Base-by-base conservation (phyloP, 2,113 vertebrate species). In the Oreochromis tanganicae region DNA sequence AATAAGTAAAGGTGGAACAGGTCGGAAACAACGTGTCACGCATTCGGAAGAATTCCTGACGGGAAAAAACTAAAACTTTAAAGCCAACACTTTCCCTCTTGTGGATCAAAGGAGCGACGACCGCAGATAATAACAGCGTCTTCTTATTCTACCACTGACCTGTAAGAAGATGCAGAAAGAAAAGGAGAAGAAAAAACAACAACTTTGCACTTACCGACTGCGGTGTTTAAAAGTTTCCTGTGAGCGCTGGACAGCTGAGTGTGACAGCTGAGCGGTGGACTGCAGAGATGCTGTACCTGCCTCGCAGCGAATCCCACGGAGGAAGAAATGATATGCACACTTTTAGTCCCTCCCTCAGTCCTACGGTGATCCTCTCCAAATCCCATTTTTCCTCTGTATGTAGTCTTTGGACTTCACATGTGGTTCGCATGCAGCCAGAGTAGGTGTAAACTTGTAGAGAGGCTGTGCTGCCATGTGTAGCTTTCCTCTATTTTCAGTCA, bases 261-360 rank as follows among this genome's bases (percentile, higher is more conserved):
- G 92, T 90, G 91, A 92, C 95, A 95, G 94, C 92, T 93, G 92
- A 89, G 86, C 87, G 78, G 71, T 80, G 91, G 88, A 92, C 91
- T 89, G 91, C 89, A 88, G 90, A 92, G 96, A 95, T 94, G 95
- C 90, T 93, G 89, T 96, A 96, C 96, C 96, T 96, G 95, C 93
- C 93, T 94, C 68, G 61, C 86, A 84, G 92, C 3, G 87, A 90
- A 93, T 96, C 96, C 93, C 92, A 94, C 95, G 88, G 96, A 97
- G 97, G 97, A 97, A 97, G 96, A 95, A 96, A 96, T 96, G 91
- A 88, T 96, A 97, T 95, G 97, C 97, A 95, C 96, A 93, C 95
- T 95, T 94, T 38, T 96, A 97, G 97, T 97, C 96, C 97, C 95
- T 97, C 97, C 97, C 97, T 96, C 97, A 92, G 86, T 95, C 95